Evolutionary conservation across 2,888 invertebrate species (phyloP).

Genomic region (Cybosia mesomella): DNA sequence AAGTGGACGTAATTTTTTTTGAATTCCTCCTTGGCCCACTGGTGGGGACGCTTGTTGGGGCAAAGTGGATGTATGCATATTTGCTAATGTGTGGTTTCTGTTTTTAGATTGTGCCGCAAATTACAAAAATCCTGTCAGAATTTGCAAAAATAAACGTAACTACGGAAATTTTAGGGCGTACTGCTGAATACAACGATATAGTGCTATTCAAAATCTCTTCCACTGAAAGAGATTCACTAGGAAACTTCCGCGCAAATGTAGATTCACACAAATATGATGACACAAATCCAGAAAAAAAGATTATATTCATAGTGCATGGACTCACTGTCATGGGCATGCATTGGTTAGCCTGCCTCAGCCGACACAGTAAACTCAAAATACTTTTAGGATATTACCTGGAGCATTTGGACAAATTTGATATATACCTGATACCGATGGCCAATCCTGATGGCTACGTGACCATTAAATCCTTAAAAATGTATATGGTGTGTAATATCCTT

Average conservation of each 20-base stretch:
- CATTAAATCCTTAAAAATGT: too few species aligned
- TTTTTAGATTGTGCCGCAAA: conserved; percentile 62
- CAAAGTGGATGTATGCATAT: background rate
- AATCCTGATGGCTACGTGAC: conserved; percentile 70
- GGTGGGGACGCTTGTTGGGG: too few species aligned
- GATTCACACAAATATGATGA: conserved; percentile 64
- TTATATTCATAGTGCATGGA: conserved; percentile 77
- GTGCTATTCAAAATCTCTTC: conserved; percentile 62
- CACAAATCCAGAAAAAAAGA: conserved; percentile 69
- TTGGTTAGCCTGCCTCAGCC: conserved; percentile 44
- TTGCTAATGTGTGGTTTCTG: background rate
- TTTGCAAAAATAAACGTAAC: conserved; percentile 61
- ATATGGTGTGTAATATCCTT: background rate
- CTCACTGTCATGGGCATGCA: conserved; percentile 67
- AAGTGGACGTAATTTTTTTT: too few species aligned
- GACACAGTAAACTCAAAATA: conserved; percentile 37
- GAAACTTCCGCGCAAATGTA: conserved; percentile 55
- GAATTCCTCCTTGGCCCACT: too few species aligned
- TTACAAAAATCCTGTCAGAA: conserved; percentile 46
- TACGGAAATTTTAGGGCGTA: conserved; percentile 62
- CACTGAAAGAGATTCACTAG: conserved; percentile 12
- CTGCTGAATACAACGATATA: conserved; percentile 73
- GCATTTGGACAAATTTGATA: conserved; percentile 75
- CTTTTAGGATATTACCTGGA: conserved; percentile 65
- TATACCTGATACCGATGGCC: conserved; percentile 74